phyloP scores from a whole-genome alignment of 2,113 vertebrate genomes.

The Rhea pennata region DNA sequence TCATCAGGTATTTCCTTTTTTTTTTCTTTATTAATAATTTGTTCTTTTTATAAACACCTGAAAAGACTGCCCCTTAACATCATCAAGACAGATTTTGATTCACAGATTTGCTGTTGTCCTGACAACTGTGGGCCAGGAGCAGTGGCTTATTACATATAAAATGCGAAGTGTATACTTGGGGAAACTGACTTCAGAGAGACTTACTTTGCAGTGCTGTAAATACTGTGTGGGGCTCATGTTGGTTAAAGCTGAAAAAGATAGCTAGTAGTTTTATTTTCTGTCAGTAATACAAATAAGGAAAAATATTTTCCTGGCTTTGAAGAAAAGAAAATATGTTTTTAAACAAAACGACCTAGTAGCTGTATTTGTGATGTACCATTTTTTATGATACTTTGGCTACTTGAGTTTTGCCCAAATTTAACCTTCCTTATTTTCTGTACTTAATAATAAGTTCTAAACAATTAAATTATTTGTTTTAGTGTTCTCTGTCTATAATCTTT shows the following conservation, averaged over 20 bases:
- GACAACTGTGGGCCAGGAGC: background rate
- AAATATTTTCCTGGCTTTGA: background rate
- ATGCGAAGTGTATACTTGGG: background rate
- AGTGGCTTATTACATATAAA: background rate
- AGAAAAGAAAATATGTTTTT: background rate
- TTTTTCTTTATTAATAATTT: background rate
- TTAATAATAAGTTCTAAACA: background rate
- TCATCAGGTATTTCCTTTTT: conserved; percentile 89
- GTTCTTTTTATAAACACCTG: background rate
- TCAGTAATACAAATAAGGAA: background rate
- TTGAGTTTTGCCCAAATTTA: background rate
- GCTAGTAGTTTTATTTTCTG: background rate
- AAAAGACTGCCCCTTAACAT: background rate
- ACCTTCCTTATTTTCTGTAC: background rate
- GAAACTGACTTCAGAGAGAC: background rate
- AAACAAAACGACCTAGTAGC: background rate
- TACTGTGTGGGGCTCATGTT: background rate
- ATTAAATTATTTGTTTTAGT: background rate
- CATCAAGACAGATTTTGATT: background rate
- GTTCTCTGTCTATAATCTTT: background rate
- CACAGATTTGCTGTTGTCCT: background rate
- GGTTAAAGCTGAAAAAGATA: background rate
- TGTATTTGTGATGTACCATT: background rate
- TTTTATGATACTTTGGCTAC: background rate
- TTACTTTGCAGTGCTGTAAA: background rate